Conservation (phyloP, 2,113 vertebrate species). For the Micromys minutus region DNA sequence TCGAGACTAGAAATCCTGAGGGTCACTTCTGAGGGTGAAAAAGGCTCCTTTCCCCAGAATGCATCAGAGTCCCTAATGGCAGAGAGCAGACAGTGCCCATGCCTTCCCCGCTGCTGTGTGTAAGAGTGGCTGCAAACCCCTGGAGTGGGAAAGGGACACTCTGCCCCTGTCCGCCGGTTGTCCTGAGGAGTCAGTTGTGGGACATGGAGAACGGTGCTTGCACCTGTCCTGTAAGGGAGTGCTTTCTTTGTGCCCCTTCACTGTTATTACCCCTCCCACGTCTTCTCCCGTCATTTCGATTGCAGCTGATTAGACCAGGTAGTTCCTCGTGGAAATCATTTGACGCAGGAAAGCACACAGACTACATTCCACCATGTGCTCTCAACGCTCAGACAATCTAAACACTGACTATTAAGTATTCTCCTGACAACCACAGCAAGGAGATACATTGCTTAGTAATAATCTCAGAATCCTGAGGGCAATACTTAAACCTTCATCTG, state of each 20-base stretch:
- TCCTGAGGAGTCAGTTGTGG: not conserved
- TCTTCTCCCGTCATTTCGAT: not conserved
- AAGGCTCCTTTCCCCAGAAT: not conserved
- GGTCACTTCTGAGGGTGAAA: not conserved
- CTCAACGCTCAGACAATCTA: not conserved
- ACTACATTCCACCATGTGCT: not conserved
- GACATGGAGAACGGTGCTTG: not conserved
- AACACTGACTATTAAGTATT: not conserved
- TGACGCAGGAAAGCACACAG: not conserved
- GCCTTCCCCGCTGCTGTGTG: not conserved
- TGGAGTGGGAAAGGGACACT: not conserved
- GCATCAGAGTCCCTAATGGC: not conserved
- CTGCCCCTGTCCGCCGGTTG: not conserved
- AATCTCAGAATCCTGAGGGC: slow-evolving; percentile 4
- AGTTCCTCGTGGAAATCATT: not conserved
- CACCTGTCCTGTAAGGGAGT: not conserved
- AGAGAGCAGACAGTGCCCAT: not conserved
- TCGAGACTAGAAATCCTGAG: not conserved
- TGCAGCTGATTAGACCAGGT: not conserved
- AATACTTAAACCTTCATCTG: not conserved
- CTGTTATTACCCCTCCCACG: not conserved
- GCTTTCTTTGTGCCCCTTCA: not conserved
- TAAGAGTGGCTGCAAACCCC: not conserved
- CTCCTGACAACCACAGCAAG: not conserved
- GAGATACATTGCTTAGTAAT: slow-evolving; percentile 13